These are phyloP conservation scores for Psittacula echo DNA, from an alignment of 2,797 vertebrate species.

Conservation along the genomic window DNA sequence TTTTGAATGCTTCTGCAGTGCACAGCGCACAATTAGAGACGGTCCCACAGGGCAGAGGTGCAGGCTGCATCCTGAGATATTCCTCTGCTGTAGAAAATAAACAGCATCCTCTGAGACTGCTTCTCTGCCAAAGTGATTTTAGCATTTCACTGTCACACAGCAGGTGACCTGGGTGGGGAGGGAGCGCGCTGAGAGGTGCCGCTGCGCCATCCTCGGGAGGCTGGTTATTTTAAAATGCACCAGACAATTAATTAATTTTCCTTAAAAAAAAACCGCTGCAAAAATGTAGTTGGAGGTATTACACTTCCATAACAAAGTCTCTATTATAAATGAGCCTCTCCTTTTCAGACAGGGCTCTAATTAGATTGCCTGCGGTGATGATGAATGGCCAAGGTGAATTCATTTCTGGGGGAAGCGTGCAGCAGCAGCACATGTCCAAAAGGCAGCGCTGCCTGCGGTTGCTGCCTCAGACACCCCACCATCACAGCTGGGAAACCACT, in stretches of 20 bases:
- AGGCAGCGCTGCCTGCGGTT: neutral
- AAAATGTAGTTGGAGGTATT: conserved; percentile 78
- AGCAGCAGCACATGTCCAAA: conserved; percentile 3
- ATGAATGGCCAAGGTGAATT: conserved; percentile 76
- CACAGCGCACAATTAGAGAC: conserved; percentile 73
- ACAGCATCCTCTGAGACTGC: conserved; percentile 76
- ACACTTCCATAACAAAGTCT: conserved; percentile 78
- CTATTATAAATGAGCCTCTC: conserved; percentile 78
- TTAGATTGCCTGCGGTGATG: conserved; percentile 79
- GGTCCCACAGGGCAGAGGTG: conserved; percentile 79
- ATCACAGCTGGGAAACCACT: neutral
- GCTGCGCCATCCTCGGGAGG: conserved; percentile 54
- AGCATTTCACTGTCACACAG: conserved; percentile 75
- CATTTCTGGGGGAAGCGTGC: conserved; percentile 40
- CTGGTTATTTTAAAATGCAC: conserved; percentile 59
- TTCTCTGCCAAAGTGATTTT: conserved; percentile 80
- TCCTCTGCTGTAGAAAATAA: conserved; percentile 77
- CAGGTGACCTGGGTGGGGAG: conserved; percentile 25
- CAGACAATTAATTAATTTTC: conserved; percentile 81
- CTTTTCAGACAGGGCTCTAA: conserved; percentile 78
- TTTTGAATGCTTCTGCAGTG: conserved; percentile 59
- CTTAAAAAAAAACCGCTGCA: conserved; percentile 65
- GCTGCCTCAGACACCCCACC: neutral
- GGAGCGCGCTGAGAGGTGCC: neutral
- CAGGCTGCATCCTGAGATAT: conserved; percentile 79